phyloP scores from a whole-genome alignment of 2,888 invertebrate genomes.

The Penaeus monodon region DNA sequence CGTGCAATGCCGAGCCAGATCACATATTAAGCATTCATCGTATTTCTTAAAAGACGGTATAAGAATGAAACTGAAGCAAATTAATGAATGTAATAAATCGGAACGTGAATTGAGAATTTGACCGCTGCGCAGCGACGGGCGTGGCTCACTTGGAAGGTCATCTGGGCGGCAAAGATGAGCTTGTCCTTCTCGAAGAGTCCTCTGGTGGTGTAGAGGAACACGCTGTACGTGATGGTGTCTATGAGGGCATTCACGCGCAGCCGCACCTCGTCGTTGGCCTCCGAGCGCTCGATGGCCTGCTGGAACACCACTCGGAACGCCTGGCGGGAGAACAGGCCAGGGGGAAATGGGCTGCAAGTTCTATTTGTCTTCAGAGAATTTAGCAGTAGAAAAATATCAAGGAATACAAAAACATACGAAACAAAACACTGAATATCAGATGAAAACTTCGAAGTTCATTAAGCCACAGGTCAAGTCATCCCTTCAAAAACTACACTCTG shows the following conservation, averaged over 20 bases:
- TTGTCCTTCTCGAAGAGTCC: constrained; percentile 97
- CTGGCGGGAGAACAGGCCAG: constrained; percentile 71
- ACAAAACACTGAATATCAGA: too few relatives aligned
- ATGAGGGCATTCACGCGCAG: constrained; percentile 84
- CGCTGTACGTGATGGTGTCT: constrained; percentile 93
- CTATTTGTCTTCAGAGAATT: too few relatives aligned
- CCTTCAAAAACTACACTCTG: too few relatives aligned
- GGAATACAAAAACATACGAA: too few relatives aligned
- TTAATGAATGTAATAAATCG: too few relatives aligned
- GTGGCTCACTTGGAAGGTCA: constrained; percentile 86
- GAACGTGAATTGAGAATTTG: too few relatives aligned
- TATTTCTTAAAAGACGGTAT: too few relatives aligned
- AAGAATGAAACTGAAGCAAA: fast-evolving
- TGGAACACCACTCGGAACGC: constrained; percentile 98
- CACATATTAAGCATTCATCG: too few relatives aligned
- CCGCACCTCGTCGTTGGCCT: constrained; percentile 83
- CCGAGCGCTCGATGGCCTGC: constrained; percentile 92
- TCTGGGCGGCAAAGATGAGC: constrained; percentile 94
- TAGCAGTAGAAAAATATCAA: too few relatives aligned
- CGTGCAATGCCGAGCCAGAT: too few relatives aligned
- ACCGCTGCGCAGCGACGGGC: not conserved
- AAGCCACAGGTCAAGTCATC: too few relatives aligned
- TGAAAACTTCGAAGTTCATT: too few relatives aligned
- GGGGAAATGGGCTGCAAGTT: constrained; percentile 68
- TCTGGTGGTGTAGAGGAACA: constrained; percentile 93